These are phyloP conservation scores for Vireo altiloquus DNA, from an alignment of 2,113 vertebrate genomes.

Conservation along the genomic window DNA sequence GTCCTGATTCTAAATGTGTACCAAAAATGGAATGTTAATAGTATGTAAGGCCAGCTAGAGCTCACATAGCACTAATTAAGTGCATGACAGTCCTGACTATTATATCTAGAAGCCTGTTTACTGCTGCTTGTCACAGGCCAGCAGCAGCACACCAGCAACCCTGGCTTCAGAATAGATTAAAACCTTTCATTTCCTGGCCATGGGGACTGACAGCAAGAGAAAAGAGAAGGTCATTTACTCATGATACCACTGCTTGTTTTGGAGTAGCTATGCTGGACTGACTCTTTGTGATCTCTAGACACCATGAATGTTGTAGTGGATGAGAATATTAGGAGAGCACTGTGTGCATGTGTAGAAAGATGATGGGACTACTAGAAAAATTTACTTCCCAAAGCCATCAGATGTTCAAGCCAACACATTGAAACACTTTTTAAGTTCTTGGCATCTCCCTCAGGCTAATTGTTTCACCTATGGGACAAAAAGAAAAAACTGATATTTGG, in stretches of 20 bases:
- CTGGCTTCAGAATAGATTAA: not conserved
- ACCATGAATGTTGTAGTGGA: not conserved
- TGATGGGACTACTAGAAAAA: not conserved
- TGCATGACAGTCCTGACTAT: not conserved
- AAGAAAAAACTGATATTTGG: not conserved
- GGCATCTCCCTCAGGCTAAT: not conserved
- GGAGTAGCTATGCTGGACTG: not conserved
- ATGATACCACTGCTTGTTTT: not conserved
- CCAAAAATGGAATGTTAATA: not conserved
- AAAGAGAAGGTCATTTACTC: not conserved
- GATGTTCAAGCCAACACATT: not conserved
- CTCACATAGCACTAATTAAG: not conserved
- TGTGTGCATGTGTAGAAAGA: not conserved
- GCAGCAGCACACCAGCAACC: not conserved
- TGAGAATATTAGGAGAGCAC: not conserved
- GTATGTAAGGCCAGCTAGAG: not conserved
- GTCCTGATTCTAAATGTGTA: not conserved
- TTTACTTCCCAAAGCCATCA: not conserved
- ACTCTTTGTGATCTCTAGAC: not conserved
- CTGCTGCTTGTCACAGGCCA: not conserved
- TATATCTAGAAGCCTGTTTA: not conserved
- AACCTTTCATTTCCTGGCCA: not conserved
- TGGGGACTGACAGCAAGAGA: not conserved
- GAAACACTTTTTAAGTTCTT: not conserved
- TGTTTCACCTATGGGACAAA: not conserved